Conservation (phyloP, 2,888 invertebrate species). For the Philonicus albiceps region DNA sequence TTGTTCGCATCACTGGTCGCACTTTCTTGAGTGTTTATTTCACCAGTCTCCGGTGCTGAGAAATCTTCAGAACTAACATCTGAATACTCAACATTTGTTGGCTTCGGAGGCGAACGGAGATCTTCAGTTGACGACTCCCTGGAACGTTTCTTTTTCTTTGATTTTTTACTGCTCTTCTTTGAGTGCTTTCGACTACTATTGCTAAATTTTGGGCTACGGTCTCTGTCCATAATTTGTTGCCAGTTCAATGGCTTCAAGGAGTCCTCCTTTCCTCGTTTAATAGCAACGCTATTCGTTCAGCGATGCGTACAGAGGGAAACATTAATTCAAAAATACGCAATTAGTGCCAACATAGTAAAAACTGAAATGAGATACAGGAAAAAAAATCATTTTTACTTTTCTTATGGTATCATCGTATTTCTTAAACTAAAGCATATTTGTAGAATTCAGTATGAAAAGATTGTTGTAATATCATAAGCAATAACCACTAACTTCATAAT, state of each 20-base stretch:
- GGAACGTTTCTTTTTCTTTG: constrained; percentile 50
- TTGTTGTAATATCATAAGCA: too few relatives aligned
- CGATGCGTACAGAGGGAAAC: neutral
- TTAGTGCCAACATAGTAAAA: constrained; percentile 1
- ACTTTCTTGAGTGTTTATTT: constrained; percentile 81
- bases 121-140: constrained; percentile 39
- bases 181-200: constrained; percentile 49
- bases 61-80: constrained; percentile 92
- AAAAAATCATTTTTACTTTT: neutral
- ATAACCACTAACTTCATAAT: too few relatives aligned
- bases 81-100: constrained; percentile 74
- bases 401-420: too few relatives aligned
- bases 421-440: too few relatives aligned
- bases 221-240: constrained; percentile 49
- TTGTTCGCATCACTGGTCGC: constrained; percentile 53
- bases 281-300: neutral
- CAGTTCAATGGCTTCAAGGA: neutral
- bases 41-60: constrained; percentile 89
- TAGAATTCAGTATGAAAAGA: too few relatives aligned
- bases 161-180: constrained; percentile 50
- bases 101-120: neutral
- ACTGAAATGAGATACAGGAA: neutral
- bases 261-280: neutral
- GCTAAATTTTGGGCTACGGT: constrained; percentile 45
- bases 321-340: neutral